phyloP scores from a whole-genome alignment of 1,140 invertebrate species.

The Berghia stephanieae region DNA sequence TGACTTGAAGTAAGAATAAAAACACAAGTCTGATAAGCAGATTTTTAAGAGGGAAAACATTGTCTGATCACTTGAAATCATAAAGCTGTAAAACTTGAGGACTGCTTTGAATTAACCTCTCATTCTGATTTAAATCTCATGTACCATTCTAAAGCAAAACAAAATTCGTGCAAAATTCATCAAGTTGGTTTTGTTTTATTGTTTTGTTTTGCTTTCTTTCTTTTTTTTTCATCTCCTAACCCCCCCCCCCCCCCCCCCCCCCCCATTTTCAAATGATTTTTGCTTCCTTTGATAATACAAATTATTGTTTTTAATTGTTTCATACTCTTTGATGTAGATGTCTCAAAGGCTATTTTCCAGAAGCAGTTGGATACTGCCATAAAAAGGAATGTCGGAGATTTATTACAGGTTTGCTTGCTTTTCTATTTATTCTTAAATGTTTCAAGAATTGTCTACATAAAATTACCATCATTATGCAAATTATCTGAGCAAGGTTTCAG shows the following conservation, averaged over 20 bases:
- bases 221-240: background rate
- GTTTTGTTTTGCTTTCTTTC: background rate
- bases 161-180: no score
- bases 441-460: background rate
- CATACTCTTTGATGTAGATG: background rate
- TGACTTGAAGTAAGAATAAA: no score
- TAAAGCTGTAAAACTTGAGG: no score
- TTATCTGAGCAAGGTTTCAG: background rate
- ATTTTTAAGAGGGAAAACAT: no score
- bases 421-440: background rate
- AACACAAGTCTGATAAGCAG: no score
- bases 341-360: slow-evolving; percentile 24
- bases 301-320: background rate
- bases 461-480: background rate
- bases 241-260: no score
- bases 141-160: no score
- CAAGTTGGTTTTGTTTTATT: background rate
- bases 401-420: slow-evolving; percentile 11
- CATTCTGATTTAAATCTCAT: no score
- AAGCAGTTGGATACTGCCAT: slow-evolving; percentile 17
- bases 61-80: no score
- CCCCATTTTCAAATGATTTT: no score
- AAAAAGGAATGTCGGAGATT: slow-evolving; percentile 23
- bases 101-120: no score
- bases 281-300: no score